These are phyloP conservation scores for Eupithecia exiguata DNA, from an alignment of 2,888 invertebrate species.

Conservation along the genomic window DNA sequence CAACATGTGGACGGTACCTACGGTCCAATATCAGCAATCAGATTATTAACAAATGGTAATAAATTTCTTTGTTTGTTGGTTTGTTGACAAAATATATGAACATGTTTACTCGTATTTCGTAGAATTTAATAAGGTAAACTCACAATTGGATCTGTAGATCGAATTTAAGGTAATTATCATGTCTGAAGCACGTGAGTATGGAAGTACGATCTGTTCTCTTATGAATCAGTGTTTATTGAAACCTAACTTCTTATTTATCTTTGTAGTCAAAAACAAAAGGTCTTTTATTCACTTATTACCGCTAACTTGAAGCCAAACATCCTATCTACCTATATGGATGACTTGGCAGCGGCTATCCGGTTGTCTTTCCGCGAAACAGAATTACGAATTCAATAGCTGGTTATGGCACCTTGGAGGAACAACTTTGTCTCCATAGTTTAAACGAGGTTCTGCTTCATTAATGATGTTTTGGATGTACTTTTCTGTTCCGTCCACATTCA, in stretches of 20 bases:
- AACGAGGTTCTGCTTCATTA: background rate
- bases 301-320: background rate
- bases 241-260: background rate
- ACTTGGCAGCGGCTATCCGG: conserved; percentile 49
- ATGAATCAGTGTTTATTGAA: background rate
- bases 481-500: too few species aligned
- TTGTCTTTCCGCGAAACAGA: conserved; percentile 55
- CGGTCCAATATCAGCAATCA: too few species aligned
- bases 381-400: conserved; percentile 54
- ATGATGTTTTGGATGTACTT: background rate
- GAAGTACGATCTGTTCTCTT: background rate
- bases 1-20: too few species aligned
- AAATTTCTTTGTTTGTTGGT: background rate
- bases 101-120: too few species aligned
- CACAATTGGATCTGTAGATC: background rate
- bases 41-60: too few species aligned
- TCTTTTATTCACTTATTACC: background rate
- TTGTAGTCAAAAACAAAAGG: background rate
- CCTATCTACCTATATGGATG: conserved; percentile 8
- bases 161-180: background rate
- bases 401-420: conserved; percentile 26
- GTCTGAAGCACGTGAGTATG: background rate
- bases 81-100: too few species aligned
- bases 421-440: background rate
- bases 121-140: too few species aligned